Evolutionary conservation across 2,113 vertebrate species (phyloP).

Genomic region (Agelaius tricolor): DNA sequence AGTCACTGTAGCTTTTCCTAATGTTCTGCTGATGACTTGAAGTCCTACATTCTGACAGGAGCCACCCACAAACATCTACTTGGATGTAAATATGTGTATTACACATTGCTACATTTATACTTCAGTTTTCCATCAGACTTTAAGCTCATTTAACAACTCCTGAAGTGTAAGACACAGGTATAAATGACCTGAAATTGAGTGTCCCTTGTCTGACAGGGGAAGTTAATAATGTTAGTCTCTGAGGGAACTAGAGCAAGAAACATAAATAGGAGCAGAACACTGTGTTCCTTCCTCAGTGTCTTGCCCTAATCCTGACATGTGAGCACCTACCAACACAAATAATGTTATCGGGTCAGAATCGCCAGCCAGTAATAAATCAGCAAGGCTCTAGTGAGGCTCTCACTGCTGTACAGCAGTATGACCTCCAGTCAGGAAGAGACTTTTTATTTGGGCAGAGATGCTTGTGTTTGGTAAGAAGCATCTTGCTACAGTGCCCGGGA

Average conservation of each 20-base stretch:
- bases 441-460: not conserved
- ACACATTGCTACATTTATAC: not conserved
- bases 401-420: not conserved
- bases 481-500: not conserved
- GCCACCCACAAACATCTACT: not conserved
- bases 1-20: not conserved
- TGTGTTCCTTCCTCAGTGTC: conserved; percentile 41
- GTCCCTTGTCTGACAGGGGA: not conserved
- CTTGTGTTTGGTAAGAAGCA: not conserved
- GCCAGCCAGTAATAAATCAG: conserved; percentile 39
- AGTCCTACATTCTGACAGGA: not conserved
- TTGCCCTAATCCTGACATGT: not conserved
- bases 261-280: conserved; percentile 70
- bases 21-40: not conserved
- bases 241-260: conserved; percentile 34
- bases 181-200: not conserved
- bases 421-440: not conserved
- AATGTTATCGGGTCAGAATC: conserved; percentile 45
- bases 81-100: not conserved
- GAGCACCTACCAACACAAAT: conserved; percentile 42
- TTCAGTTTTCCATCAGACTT: not conserved
- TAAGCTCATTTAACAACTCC: not conserved
- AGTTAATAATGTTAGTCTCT: conserved; percentile 49
- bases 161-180: not conserved
- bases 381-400: not conserved